Evolutionary conservation across 2,113 vertebrate genomes (phyloP).

Genomic region (Ceyx melanurus): DNA sequence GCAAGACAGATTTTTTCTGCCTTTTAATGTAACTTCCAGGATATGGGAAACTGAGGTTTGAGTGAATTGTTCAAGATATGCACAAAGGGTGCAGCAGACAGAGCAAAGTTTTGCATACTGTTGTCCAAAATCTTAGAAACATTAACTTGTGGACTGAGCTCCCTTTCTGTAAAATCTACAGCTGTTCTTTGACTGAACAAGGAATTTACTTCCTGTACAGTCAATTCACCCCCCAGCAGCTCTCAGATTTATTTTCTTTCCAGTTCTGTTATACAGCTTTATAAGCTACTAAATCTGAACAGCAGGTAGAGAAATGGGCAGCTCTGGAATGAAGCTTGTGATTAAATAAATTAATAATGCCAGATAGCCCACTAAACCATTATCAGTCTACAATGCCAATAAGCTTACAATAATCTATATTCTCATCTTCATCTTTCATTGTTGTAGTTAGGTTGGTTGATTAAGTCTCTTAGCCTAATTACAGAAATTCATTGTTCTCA

Average conservation of each 20-base stretch:
- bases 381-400: slow-evolving; percentile 42
- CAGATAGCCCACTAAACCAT: background rate
- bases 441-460: slow-evolving; percentile 51
- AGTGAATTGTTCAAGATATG: background rate
- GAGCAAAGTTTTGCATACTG: background rate
- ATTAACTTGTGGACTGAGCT: background rate
- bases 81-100: background rate
- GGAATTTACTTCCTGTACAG: slow-evolving; percentile 9
- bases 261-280: background rate
- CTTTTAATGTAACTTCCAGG: background rate
- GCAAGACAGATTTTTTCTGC: too few relatives aligned
- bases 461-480: slow-evolving; percentile 64
- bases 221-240: background rate
- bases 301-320: background rate
- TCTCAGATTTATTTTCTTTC: slow-evolving; percentile 13
- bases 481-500: slow-evolving; percentile 49
- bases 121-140: background rate
- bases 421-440: slow-evolving; percentile 51
- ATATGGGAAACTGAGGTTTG: background rate
- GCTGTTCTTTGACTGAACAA: slow-evolving; percentile 12
- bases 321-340: background rate
- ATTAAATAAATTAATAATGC: background rate
- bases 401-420: slow-evolving; percentile 48
- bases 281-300: background rate
- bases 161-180: background rate